Base-by-base conservation (phyloP, 64 coral and sea anemone genomes). In the Cladopsammia gracilis region DNA sequence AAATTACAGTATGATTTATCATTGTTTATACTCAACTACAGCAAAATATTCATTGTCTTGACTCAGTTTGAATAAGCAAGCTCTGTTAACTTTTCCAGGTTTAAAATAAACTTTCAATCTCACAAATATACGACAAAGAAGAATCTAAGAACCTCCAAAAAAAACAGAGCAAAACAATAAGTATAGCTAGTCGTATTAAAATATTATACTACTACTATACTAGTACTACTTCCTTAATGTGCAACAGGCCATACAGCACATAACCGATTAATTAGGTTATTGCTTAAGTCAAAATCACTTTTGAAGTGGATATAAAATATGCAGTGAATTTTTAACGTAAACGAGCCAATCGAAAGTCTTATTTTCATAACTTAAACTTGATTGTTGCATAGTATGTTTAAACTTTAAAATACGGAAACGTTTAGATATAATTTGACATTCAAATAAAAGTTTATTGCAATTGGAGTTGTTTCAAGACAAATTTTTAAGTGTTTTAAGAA, bases 331-430 rank as follows among this genome's bases (percentile, higher is more conserved):
- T 84, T 84, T 84, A 84, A 84, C 80, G 80, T 84, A 84, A 84
- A 84, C 80, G 80, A 84, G 80, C 80, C 80, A 84, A 84, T 84
- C 80, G 80, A 84, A 84, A 84, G 80, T 84, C 80, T 84, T 84
- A 65, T 84, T 84, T 84, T 84, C 62, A 84, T 84, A 84, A 84
- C 58, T 84, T 84, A 57, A 34, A 34, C 34, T 34, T 34, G 34
- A 34, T 34, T 34, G 34, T 34, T 84, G 64, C 80, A 84, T 84
- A 84, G 80, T 84, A 84, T 84, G 80, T 84, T 62, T 3, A 84
- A 84, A 84, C 62, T 84, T 84, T 84, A 60, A 84, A 84, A 84
- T 84, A 84, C 58, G 64, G 80, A 84, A 84, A 84, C 80, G 80
- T 84, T 84, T 84, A 84, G 80, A 84, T 84, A 84, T 34, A 34